Evolutionary conservation across 1,140 invertebrate genomes (phyloP), one percentile per base, ranked within the genome.

Genomic region (Delia radicum): DNA sequence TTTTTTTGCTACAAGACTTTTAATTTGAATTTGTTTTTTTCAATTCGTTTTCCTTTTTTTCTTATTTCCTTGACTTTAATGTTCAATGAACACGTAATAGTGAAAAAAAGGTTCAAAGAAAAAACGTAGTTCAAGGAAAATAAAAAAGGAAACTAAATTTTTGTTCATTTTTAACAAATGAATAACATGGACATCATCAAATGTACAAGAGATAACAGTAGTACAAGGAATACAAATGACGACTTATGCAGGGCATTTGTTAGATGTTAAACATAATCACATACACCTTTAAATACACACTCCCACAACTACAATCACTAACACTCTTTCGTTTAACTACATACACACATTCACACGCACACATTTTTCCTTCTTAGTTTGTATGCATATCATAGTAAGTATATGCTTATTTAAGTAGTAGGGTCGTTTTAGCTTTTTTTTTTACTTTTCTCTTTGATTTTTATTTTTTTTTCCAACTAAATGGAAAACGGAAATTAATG

Each of bases 401-500:
- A 21, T 55, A 15, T 55, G 48, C 48, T 55, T 55, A 55, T 55
- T 55, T 55, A 55, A 55, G 2, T 55, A 6, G 48, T 21, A 55
- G 48, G 24, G n/a, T 63, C 7, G 6, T 63, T 63, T 63, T 63
- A 27, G 62, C 5, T 15, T 29, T 65, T 65, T 65, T 2, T 28
- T 65, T 31, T 28, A 65, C 26, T 26, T 27, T 12, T 27, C 26
- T 26, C 6, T 65, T 29, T 28, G 3, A 13, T n/a, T 55, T 48
- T 18, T 5, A 21, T 55, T 55, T 55, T 55, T 21, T 55, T n/a
- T 55, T 12, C 48, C 12, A 21, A 3, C n/a, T n/a, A n/a, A n/a
- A n/a, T 15, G 37, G 12, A 42, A 21, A 65, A 65, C 62, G 62
- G 62, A 65, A 65, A 65, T 65, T 65, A 65, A 65, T n/a, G 62